These are phyloP conservation scores for Falco naumanni DNA, from an alignment of 2,797 vertebrate species.

Conservation along the genomic window DNA sequence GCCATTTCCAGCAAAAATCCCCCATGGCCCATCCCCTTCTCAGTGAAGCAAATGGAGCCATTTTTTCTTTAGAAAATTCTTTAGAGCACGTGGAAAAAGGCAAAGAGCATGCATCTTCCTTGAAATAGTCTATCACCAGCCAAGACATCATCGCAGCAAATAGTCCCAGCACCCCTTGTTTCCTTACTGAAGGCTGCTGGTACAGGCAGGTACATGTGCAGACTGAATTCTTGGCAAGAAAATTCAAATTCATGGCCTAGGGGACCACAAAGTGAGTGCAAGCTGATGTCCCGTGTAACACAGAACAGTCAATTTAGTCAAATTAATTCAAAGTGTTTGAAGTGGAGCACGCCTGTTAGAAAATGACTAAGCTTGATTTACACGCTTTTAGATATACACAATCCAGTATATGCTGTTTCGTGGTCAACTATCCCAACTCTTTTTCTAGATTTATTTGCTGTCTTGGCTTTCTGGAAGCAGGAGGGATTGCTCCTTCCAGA, in stretches of 20 bases:
- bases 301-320: rapidly evolving
- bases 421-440: not conserved
- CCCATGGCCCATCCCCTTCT: not conserved
- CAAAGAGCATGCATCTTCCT: not conserved
- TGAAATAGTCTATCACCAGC: not conserved
- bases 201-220: not conserved
- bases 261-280: not conserved
- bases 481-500: not conserved
- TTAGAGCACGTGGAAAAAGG: not conserved
- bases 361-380: not conserved
- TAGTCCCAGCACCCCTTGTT: not conserved
- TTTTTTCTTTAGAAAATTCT: not conserved
- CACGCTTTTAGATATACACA: not conserved
- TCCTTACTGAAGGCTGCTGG: not conserved
- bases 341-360: not conserved
- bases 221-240: not conserved
- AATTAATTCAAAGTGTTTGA: not conserved
- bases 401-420: not conserved
- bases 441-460: not conserved
- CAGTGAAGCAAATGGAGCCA: not conserved
- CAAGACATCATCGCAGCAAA: not conserved
- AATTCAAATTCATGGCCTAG: not conserved
- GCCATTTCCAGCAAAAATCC: not conserved
- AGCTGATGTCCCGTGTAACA: not conserved
- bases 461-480: not conserved